A percentile compares a stretch with the other conserved stretches of the same genome.
Evolutionary conservation across 2,797 vertebrate species (phyloP).

Genomic region (Zenarchopterus dispar): DNA sequence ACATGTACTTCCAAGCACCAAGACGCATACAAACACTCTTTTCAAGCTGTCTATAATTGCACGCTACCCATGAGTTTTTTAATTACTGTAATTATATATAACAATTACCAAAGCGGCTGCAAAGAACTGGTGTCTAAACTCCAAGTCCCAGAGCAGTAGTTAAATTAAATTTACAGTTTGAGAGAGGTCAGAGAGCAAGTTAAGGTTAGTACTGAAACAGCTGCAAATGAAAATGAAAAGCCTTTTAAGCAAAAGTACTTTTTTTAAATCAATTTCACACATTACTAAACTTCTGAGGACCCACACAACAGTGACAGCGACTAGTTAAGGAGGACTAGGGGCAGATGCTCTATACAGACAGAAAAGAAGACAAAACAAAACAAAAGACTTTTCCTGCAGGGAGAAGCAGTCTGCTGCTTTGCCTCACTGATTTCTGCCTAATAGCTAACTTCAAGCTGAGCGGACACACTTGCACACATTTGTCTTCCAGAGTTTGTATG

Average conservation of each 20-base stretch:
- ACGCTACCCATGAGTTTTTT: slow-evolving; percentile 25
- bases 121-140: slow-evolving; percentile 27
- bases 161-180: slow-evolving; percentile 11
- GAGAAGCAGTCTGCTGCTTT: slow-evolving; percentile 53
- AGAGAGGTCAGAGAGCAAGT: background rate
- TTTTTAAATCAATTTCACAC: background rate
- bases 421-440: slow-evolving; percentile 49
- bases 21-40: slow-evolving; percentile 31
- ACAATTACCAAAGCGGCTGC: slow-evolving; percentile 37
- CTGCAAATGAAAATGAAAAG: background rate
- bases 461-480: slow-evolving; percentile 17
- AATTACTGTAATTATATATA: slow-evolving; percentile 49
- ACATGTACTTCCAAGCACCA: background rate
- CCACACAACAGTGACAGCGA: background rate
- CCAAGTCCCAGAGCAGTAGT: slow-evolving; percentile 35
- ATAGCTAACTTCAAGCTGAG: slow-evolving; percentile 54
- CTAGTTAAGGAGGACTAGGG: background rate
- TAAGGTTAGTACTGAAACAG: background rate
- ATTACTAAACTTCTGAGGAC: background rate
- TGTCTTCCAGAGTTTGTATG: slow-evolving; percentile 6
- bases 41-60: slow-evolving; percentile 43
- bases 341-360: background rate
- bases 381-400: background rate
- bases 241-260: background rate
- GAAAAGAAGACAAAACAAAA: too few species aligned